phyloP scores from a whole-genome alignment of 2,797 vertebrate genomes.

The Silurus aristotelis region DNA sequence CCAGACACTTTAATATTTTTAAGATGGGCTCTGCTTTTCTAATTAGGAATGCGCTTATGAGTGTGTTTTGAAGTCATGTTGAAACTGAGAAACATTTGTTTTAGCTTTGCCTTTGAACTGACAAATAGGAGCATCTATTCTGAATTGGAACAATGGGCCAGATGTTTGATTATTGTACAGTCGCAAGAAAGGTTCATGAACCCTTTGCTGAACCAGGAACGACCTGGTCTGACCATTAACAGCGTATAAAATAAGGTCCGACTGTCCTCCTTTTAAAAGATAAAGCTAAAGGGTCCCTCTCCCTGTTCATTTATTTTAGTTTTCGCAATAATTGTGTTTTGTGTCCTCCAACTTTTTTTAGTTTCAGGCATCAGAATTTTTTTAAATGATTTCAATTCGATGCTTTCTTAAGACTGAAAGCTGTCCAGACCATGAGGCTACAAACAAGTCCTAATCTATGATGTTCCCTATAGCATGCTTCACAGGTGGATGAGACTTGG shows the following conservation, averaged over 20 bases:
- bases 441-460: background rate
- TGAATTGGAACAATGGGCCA: background rate
- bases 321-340: background rate
- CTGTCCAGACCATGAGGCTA: background rate
- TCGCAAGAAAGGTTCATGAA: background rate
- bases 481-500: background rate
- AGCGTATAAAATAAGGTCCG: background rate
- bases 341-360: background rate
- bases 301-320: too few relatives aligned
- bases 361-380: background rate
- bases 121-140: background rate
- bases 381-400: background rate
- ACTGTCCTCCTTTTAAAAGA: background rate
- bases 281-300: background rate
- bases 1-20: conserved; percentile 25
- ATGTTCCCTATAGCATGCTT: background rate
- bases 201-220: background rate
- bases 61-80: conserved; percentile 18
- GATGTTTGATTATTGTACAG: conserved; percentile 1
- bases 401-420: background rate
- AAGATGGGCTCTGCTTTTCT: conserved; percentile 1
- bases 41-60: conserved; percentile 27
- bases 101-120: background rate
- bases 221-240: background rate
- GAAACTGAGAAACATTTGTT: conserved; percentile 33